A percentile compares a stretch with the other conserved stretches of the same genome.
Evolutionary conservation across 2,888 invertebrate genomes (phyloP).

Genomic region (Scaptomyza polygonia): DNA sequence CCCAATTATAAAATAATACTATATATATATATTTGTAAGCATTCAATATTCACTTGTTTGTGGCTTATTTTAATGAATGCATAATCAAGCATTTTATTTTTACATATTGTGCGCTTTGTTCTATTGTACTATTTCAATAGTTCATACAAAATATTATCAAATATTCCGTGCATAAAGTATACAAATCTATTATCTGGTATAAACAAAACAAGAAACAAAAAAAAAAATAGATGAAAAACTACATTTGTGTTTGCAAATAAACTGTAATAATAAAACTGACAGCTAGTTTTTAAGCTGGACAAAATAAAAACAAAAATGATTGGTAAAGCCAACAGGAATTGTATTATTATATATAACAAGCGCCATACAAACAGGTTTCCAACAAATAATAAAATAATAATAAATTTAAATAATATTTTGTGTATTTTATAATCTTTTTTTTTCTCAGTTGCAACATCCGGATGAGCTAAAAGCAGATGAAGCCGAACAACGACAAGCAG

Average conservation of each 20-base stretch:
- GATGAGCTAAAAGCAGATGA: slow-evolving; percentile 25
- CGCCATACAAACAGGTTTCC: neutral
- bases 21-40: neutral
- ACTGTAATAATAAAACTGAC: neutral
- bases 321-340: neutral
- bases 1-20: neutral
- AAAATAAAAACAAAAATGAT: neutral
- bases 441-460: slow-evolving; percentile 18
- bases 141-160: neutral
- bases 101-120: neutral
- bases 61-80: slow-evolving; percentile 1
- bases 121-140: neutral
- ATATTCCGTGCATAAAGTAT: neutral
- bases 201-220: neutral
- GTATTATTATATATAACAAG: neutral
- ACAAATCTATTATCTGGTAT: neutral
- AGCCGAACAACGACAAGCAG: slow-evolving; percentile 14
- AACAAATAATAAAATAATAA: slow-evolving; percentile 7
- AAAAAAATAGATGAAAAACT: neutral
- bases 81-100: neutral
- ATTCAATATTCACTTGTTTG: neutral
- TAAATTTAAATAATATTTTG: slow-evolving; percentile 14
- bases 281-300: neutral
- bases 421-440: slow-evolving; percentile 1
- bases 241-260: slow-evolving; percentile 1